phyloP scores from a whole-genome alignment of 2,113 vertebrate species.

The Gadus chalcogrammus region DNA sequence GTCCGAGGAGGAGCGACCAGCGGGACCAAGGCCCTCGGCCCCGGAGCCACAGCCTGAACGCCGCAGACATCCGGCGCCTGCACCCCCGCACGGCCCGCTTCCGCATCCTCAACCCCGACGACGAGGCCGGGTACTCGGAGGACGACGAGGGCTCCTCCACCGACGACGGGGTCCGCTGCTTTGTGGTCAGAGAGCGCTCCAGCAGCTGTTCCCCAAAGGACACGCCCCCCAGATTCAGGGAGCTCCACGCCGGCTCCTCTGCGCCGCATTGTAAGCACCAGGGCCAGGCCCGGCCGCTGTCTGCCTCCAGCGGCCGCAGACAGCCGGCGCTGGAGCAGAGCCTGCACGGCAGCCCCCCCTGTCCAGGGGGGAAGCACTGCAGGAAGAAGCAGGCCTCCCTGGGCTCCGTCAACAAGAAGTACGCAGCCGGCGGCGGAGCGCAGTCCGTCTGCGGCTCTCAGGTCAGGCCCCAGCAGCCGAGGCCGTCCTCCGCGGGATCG shows the following conservation, averaged over 20 bases:
- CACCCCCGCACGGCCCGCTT: constrained; percentile 47
- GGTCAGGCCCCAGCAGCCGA: constrained; percentile 36
- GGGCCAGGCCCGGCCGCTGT: constrained; percentile 19
- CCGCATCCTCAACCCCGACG: constrained; percentile 52
- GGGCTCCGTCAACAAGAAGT: constrained; percentile 27
- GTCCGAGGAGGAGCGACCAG: constrained; percentile 7
- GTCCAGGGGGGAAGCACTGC: constrained; percentile 36
- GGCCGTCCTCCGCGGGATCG: constrained; percentile 59
- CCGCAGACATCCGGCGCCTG: constrained; percentile 37
- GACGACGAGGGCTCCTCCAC: constrained; percentile 60
- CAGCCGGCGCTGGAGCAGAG: constrained; percentile 25
- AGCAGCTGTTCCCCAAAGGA: constrained; percentile 40
- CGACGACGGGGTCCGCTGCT: constrained; percentile 35
- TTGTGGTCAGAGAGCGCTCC: constrained; percentile 28
- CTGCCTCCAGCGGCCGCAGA: constrained; percentile 36
- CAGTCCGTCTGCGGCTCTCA: constrained; percentile 16
- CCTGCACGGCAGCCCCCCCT: constrained; percentile 28
- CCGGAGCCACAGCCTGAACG: constrained; percentile 73
- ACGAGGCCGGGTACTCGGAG: constrained; percentile 64
- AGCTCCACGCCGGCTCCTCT: constrained; percentile 29
- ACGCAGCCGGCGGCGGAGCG: constrained; percentile 44
- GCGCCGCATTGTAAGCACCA: constrained; percentile 31
- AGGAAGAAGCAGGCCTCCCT: constrained; percentile 50
- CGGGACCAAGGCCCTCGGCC: constrained; percentile 46
- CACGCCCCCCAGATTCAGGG: constrained; percentile 42